Evolutionary conservation across 2,888 invertebrate genomes (phyloP), one percentile per base, ranked within the genome.

Genomic region (Polydesmus complanatus): DNA sequence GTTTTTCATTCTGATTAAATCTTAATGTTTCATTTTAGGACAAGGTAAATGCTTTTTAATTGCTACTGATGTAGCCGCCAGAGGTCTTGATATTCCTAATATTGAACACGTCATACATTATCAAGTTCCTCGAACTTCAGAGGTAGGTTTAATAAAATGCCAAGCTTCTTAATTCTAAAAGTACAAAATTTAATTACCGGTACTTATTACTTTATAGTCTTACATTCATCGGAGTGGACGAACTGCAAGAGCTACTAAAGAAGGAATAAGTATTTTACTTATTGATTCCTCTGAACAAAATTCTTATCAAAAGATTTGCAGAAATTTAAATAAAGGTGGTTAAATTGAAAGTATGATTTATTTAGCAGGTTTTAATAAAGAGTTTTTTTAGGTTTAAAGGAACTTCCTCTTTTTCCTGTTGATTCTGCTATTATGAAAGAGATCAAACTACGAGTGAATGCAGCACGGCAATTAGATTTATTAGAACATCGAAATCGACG

Each of bases 141-240:
- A 97, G 78, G 84, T 82, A 67, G 26, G 62, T 22, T 27, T 54
- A 23, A 51, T 2, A 57, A n/a, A n/a, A n/a, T n/a, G n/a, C n/a
- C n/a, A n/a, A n/a, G n/a, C n/a, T n/a, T n/a, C n/a, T 5, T 37
- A 37, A 14, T 37, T 37, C 14, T 37, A 37, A 37, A 14, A 14
- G 14, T 53, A 11, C 11, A 21, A n/a, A 25, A 54, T 11, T 37
- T 8, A 37, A 37, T 37, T 37, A 5, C 14, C 14, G 5, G 37
- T 37, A 37, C 5, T 22, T 56, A 62, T 58, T 62, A 54, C 61
- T 68, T 63, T 72, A 8, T 68, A 86, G 85, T 86, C 88, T 71
- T 98, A 98, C 73, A 86, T 98, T 0, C 98, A 98, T 72, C 81
- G 98, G 63, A 94, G 95, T 70, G 98, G 98, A 0, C 80, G 98